A percentile compares a stretch with the other conserved stretches of the same genome.
Conservation (phyloP, 2,888 invertebrate species). For the Helleia helle region DNA sequence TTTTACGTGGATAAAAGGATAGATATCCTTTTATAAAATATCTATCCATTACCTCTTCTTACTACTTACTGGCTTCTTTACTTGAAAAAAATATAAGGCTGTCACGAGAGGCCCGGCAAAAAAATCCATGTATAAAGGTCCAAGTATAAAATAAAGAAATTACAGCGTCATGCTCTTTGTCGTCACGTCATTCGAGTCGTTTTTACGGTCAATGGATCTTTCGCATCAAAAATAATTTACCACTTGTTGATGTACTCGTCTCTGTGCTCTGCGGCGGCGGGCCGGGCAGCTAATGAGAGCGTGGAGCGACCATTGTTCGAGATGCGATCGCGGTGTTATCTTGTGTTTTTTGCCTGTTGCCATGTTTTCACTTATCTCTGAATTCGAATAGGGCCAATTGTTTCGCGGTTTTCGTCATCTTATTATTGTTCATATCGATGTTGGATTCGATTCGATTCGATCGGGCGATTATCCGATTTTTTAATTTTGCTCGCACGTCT, state of each 20-base stretch:
- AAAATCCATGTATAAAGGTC: too few species aligned
- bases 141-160: too few species aligned
- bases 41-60: too few species aligned
- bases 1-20: too few species aligned
- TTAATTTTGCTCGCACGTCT: conserved; percentile 13
- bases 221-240: too few species aligned
- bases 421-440: conserved; percentile 30
- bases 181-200: too few species aligned
- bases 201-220: too few species aligned
- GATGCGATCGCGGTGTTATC: conserved; percentile 59
- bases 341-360: conserved; percentile 62
- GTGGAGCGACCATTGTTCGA: conserved; percentile 66
- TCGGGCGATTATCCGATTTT: conserved; percentile 22
- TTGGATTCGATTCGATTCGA: conserved; percentile 24
- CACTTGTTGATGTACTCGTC: not conserved
- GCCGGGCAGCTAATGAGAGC: conserved; percentile 63
- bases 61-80: too few species aligned
- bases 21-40: too few species aligned
- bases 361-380: conserved; percentile 61
- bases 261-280: conserved; percentile 1
- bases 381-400: conserved; percentile 54
- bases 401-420: conserved; percentile 55
- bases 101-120: too few species aligned
- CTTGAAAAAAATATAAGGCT: too few species aligned
- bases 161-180: too few species aligned